These are phyloP conservation scores for Periparus ater DNA, from an alignment of 2,797 vertebrate species.

Conservation along the genomic window DNA sequence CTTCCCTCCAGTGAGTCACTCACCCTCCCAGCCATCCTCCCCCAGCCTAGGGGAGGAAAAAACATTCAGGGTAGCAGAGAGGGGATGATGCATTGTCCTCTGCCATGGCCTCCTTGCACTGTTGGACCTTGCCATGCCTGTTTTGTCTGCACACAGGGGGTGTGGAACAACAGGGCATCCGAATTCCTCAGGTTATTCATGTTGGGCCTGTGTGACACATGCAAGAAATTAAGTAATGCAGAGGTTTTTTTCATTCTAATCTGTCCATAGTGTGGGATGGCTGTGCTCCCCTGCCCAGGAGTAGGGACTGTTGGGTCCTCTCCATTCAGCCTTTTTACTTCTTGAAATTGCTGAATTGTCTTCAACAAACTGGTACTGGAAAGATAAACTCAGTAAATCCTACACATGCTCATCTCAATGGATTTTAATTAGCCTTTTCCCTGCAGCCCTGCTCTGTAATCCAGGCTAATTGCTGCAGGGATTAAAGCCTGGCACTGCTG, in stretches of 20 bases:
- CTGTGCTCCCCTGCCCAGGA: background rate
- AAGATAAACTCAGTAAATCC: conserved; percentile 38
- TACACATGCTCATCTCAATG: background rate
- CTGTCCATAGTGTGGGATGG: background rate
- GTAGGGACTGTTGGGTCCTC: accelerated
- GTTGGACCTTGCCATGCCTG: background rate
- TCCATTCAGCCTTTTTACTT: background rate
- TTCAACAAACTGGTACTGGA: background rate
- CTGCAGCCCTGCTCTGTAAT: conserved; percentile 18
- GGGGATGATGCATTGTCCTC: accelerated
- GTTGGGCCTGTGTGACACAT: accelerated
- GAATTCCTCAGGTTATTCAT: accelerated
- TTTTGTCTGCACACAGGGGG: background rate
- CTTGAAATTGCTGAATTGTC: background rate
- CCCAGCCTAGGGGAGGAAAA: background rate
- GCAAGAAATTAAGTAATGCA: background rate
- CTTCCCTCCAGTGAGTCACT: background rate
- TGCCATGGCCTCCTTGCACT: accelerated
- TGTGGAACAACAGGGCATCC: accelerated
- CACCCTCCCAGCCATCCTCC: accelerated
- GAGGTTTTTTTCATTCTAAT: background rate
- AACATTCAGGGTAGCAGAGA: background rate
- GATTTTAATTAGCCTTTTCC: conserved; percentile 49
- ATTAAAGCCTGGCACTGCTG: conserved; percentile 8
- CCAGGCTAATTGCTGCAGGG: conserved; percentile 33